A percentile compares a stretch with the other conserved stretches of the same genome.
phyloP scores from a whole-genome alignment of 2,113 vertebrate genomes.

The chimpanzee (Pan troglodytes) region NHGRI_mPanTro3-v2.1_pri NC_072398.2:154353001-154353500 shows the following conservation, averaged over 20 bases:
- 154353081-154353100: not conserved
- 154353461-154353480: too few relatives aligned
- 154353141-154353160: too few relatives aligned
- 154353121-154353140: not conserved
- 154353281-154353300: conserved; percentile 51
- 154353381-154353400: too few relatives aligned
- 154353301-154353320: not conserved
- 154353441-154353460: too few relatives aligned
- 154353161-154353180: not conserved
- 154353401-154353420: too few relatives aligned
- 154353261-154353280: conserved; percentile 5
- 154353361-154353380: not conserved
- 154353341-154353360: conserved; percentile 11
- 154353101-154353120: not conserved
- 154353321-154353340: conserved; percentile 45
- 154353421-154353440: too few relatives aligned
- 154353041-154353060: not conserved
- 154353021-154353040: not conserved
- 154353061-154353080: not conserved
- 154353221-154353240: not conserved
- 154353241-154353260: conserved; percentile 16
- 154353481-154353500: too few relatives aligned
- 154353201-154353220: not conserved
- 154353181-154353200: not conserved
- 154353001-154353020: not conserved